Base-by-base conservation (phyloP, 2,113 vertebrate species). In the Thryonomys swinderianus region DNA sequence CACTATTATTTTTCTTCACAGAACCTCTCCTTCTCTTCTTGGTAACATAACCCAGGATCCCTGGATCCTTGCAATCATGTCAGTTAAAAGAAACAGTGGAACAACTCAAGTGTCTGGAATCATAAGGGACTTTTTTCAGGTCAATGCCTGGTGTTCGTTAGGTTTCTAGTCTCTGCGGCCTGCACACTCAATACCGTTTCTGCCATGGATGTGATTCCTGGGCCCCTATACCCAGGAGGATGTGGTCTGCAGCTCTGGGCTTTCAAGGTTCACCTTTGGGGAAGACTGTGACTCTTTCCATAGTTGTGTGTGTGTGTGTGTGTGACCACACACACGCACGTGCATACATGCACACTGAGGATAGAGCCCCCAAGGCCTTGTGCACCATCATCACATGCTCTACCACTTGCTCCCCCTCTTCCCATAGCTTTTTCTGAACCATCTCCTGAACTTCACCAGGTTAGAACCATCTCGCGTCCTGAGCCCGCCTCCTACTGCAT, bases 221-320 rank as follows among this genome's bases (percentile, higher is more conserved):
- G 2, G 0, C 2, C n/a, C 59, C 34, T 4, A 13, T 16, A 34
- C n/a, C 5, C 4, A 71, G 14, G 62, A 40, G 69, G 32, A 17
- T 4, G 16, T 14, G 3, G 0, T n/a, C 9, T 7, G n/a, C 32
- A 25, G 3, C 2, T 9, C 4, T 5, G 0, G 21, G 3, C 6
- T 25, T 59, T 37, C 53, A 8, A 7, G 12, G 30, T n/a, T 48
- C 9, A 27, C 7, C 16, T 20, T 21, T 42, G 16, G 17, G 14
- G n/a, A 45, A 73, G 8, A 51, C 48, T 1, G 5, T 16, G 4
- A 9, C 32, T 67, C 37, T 88, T 51, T 3, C 62, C 10, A 25
- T 66, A 71, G 37, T 0, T 51, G n/a, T 17, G 4, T n/a, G 25
- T 61, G 67, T 37, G 66, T 74, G 69, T 42, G 37, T 71, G 67